Percentiles rank a stretch among this genome's conserved stretches.
These are phyloP conservation scores for Hylyphantes graminicola DNA, from an alignment of 1,140 invertebrate species.

Conservation along the genomic window DNA sequence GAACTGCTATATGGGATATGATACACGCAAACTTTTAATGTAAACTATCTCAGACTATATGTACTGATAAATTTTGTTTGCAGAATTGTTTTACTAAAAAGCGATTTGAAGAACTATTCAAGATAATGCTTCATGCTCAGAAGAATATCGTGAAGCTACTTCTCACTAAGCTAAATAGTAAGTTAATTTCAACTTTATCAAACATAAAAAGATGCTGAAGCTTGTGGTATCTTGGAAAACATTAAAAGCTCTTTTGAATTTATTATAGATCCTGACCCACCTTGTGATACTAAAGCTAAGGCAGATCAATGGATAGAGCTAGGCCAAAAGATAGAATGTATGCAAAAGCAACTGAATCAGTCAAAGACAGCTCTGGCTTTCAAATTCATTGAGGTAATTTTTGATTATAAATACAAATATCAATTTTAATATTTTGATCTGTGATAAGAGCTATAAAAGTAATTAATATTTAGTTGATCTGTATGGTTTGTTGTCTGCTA, in stretches of 20 bases:
- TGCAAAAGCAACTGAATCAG: slow-evolving; percentile 76
- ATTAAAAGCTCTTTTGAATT: slow-evolving; percentile 34
- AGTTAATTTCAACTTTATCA: neutral
- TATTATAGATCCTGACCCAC: no score
- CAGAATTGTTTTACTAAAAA: slow-evolving; percentile 77
- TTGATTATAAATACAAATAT: neutral
- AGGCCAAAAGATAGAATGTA: slow-evolving; percentile 74
- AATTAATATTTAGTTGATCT: no score
- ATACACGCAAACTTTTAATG: no score
- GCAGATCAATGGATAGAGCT: slow-evolving; percentile 74
- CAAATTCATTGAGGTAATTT: slow-evolving; percentile 82
- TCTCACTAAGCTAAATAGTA: slow-evolving; percentile 16
- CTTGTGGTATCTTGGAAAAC: slow-evolving; percentile 24
- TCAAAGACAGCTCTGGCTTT: slow-evolving; percentile 83
- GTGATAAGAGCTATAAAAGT: no score
- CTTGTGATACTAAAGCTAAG: no score
- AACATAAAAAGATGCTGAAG: no score
- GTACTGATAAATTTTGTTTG: slow-evolving; percentile 46
- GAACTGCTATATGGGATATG: no score
- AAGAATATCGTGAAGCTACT: slow-evolving; percentile 73
- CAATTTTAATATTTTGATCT: no score
- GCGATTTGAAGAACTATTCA: slow-evolving; percentile 79
- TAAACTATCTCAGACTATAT: no score
- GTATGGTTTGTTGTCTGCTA: no score
- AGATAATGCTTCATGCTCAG: slow-evolving; percentile 82